Conservation (phyloP, 2,113 vertebrate species). For the Caranx melampygus region DNA sequence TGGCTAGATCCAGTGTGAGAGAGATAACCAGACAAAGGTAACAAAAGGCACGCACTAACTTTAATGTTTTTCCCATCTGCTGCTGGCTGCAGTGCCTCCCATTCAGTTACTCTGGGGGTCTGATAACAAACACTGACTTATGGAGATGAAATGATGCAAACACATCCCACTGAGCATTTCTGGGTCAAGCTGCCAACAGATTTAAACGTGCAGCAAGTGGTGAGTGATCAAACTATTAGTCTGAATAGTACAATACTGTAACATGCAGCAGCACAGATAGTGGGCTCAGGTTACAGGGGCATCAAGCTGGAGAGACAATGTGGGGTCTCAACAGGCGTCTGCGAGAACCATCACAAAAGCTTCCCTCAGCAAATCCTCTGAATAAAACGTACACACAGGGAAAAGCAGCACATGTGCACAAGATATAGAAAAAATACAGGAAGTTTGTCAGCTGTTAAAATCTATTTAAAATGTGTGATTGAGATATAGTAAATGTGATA, state of each 20-base stretch:
- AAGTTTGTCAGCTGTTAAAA: background rate
- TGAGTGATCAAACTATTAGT: background rate
- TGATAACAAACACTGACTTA: background rate
- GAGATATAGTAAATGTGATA: background rate
- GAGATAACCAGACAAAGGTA: background rate
- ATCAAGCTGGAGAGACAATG: too few species aligned
- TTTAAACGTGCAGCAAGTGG: background rate
- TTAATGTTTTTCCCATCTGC: constrained; percentile 31
- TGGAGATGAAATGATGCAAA: background rate
- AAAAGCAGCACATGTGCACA: background rate
- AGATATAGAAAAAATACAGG: background rate
- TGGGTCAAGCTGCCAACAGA: background rate
- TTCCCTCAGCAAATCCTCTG: background rate
- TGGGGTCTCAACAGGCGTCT: too few species aligned
- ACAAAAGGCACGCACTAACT: background rate
- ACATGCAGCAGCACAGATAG: background rate
- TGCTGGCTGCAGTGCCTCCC: background rate
- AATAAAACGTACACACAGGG: background rate
- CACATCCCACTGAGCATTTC: background rate
- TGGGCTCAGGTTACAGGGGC: background rate
- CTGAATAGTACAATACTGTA: background rate
- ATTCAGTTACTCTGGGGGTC: background rate
- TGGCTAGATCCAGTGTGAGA: background rate
- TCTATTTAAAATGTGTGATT: background rate
- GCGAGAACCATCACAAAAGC: background rate